Conservation (phyloP, 2,113 vertebrate species). For the Sterrhoptilus dennistouni region DNA sequence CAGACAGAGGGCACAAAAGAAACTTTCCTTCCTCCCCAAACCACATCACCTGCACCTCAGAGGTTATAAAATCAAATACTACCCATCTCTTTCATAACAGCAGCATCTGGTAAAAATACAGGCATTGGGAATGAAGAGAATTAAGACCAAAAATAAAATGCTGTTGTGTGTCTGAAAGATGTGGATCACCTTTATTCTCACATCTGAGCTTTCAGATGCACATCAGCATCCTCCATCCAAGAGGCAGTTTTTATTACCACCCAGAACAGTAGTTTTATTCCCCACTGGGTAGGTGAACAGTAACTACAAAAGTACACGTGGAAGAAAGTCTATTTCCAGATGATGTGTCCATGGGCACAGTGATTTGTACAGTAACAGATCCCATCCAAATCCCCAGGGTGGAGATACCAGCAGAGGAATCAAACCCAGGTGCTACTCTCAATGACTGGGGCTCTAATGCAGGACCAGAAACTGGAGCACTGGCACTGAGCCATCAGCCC, state of each 20-base stretch:
- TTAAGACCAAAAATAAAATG: background rate
- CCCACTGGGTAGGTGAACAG: background rate
- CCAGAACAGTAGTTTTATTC: background rate
- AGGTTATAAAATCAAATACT: background rate
- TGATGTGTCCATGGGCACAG: background rate
- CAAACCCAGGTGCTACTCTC: background rate
- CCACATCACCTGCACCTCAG: background rate
- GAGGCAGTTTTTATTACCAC: too few relatives aligned
- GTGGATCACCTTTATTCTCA: background rate
- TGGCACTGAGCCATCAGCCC: background rate
- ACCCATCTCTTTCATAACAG: background rate
- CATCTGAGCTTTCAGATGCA: background rate
- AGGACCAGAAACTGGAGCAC: background rate
- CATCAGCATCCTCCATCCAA: background rate
- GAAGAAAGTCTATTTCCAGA: background rate
- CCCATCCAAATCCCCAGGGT: background rate
- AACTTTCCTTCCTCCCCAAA: background rate
- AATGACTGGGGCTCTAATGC: fast-evolving
- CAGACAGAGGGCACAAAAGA: background rate
- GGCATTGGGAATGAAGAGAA: background rate
- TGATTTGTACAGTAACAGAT: background rate
- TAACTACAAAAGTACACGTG: background rate
- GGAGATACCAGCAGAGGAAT: fast-evolving
- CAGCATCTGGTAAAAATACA: background rate
- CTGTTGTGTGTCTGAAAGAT: background rate